Percentiles rank a stretch among this genome's conserved stretches.
Conservation (phyloP, 1,140 invertebrate species). For the Panagrolaimus sp. region DNA sequence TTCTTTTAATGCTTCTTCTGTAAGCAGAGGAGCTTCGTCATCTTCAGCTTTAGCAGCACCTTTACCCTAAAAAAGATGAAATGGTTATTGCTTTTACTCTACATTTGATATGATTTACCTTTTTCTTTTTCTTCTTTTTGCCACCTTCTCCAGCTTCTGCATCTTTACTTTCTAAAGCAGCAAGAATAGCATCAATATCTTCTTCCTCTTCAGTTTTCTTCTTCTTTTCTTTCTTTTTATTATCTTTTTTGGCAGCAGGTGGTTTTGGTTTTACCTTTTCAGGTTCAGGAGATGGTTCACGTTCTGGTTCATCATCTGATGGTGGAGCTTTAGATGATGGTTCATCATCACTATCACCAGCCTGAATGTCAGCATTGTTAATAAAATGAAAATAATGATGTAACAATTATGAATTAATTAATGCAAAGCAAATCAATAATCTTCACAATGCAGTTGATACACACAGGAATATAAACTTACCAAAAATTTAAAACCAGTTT, state of each 20-base stretch:
- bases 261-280: background rate
- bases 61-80: background rate
- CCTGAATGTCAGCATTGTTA: too few relatives aligned
- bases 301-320: too few relatives aligned
- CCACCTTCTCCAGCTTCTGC: background rate
- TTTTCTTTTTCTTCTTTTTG: conserved; percentile 6
- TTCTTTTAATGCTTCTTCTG: background rate
- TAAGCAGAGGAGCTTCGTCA: background rate
- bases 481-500: too few relatives aligned
- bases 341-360: too few relatives aligned
- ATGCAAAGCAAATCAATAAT: too few relatives aligned
- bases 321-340: too few relatives aligned
- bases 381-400: too few relatives aligned
- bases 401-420: too few relatives aligned
- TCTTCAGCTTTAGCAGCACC: background rate
- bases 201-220: background rate
- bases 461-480: too few relatives aligned
- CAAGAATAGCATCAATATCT: background rate
- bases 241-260: conserved; percentile 2
- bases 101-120: background rate
- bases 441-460: too few relatives aligned
- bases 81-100: too few relatives aligned
- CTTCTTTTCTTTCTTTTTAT: conserved; percentile 10
- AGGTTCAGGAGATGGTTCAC: too few relatives aligned
- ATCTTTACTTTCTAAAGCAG: background rate